Evolutionary conservation across 2,797 vertebrate species (phyloP), one percentile per base, ranked within the genome.

Genomic region (Cossypha niveicapilla): DNA sequence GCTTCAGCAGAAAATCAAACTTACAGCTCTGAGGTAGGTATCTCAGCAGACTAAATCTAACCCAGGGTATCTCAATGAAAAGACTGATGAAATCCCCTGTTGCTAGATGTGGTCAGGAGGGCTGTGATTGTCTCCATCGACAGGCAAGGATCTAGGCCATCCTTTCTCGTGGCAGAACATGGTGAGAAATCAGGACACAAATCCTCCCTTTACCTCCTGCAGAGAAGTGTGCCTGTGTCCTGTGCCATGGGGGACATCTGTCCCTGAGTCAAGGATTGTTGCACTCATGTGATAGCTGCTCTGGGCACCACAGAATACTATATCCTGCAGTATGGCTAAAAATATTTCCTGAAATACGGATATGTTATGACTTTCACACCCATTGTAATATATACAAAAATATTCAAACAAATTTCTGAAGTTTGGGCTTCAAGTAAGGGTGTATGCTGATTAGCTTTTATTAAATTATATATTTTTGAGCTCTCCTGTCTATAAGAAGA

Each of bases 221-320:
- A 56, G 32, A 34, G 35, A 35, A 30, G 11, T 0, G 9, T 60
- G 18, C 4, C n/a, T 12, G 8, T 34, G 61, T 14, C 19, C 39
- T 0, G 0, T 23, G 16, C 6, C n/a, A 7, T 5, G 10, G 47
- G 4, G 16, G 12, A 67, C 13, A 16, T 34, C 27, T 28, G 10
- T 17, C 15, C 34, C 42, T 19, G 34, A 18, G 21, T 13, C 34
- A 57, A 50, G 58, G 32, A 23, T 78, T 53, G 42, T 12, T 51
- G 28, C 16, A 7, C 8, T 21, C 0, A 0, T 21, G 11, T 7
- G 4, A 58, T 7, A 62, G 18, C 27, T 74, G 11, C 23, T 65
- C 65, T 62, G 35, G 22, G 45, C 21, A 32, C 39, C 8, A 30
- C 44, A 83, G n/a, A 70, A 50, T 56, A 51, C 56, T 18, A n/a